phyloP scores from a whole-genome alignment of 2,888 invertebrate genomes.

The Ypsolopha scabrella region DNA sequence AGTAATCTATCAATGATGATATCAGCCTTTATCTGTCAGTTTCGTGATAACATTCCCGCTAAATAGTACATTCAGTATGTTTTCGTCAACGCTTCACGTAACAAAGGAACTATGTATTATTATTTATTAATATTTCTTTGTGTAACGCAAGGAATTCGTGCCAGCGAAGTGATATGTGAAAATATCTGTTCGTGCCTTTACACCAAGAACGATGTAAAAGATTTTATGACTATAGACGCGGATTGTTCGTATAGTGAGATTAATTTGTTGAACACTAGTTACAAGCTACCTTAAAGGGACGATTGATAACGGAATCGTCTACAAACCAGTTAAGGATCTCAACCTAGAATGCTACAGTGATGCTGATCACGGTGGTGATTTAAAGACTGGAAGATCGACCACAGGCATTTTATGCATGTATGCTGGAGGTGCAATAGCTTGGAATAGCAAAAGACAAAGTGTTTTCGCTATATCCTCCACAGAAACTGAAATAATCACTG shows the following conservation, averaged over 20 bases:
- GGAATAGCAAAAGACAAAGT: too few relatives aligned
- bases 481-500: too few relatives aligned
- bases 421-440: too few relatives aligned
- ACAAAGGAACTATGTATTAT: neutral
- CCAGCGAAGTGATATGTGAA: neutral
- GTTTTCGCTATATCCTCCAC: too few relatives aligned
- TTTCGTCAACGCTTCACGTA: neutral
- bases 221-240: slow-evolving; percentile 14
- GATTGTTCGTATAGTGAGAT: slow-evolving; percentile 35
- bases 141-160: slow-evolving; percentile 30
- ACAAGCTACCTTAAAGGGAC: slow-evolving; percentile 37
- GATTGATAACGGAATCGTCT: too few relatives aligned
- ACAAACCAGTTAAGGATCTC: too few relatives aligned
- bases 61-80: neutral
- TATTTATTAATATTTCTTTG: neutral
- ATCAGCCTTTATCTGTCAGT: slow-evolving; percentile 1
- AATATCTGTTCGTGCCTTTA: slow-evolving; percentile 24
- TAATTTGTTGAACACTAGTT: slow-evolving; percentile 19
- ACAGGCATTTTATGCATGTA: too few relatives aligned
- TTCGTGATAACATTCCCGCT: neutral
- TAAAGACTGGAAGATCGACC: too few relatives aligned
- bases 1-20: slow-evolving; percentile 3
- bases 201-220: slow-evolving; percentile 10
- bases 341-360: too few relatives aligned
- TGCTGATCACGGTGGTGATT: too few relatives aligned